Conservation (phyloP, 1,140 invertebrate species). For the Fopius arisanus region DNA sequence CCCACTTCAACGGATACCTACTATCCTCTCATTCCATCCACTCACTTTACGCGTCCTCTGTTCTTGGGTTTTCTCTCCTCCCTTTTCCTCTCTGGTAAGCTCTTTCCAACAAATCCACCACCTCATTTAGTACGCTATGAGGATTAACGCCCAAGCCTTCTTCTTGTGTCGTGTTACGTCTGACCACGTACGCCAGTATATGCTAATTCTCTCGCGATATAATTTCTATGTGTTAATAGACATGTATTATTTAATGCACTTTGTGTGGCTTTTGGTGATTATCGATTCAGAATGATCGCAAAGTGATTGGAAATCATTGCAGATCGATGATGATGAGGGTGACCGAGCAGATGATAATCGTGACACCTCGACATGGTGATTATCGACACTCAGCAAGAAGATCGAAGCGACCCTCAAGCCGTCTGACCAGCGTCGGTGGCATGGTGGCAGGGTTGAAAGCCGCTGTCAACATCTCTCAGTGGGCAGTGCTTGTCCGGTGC, state of each 20-base stretch:
- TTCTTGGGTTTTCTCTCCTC: slow-evolving; percentile 18
- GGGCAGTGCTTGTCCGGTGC: slow-evolving; percentile 53
- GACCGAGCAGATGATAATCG: not conserved
- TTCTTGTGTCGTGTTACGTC: slow-evolving; percentile 57
- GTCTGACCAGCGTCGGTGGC: slow-evolving; percentile 14
- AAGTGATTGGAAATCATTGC: too few species aligned
- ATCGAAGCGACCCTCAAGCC: slow-evolving; percentile 1
- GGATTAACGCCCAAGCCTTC: slow-evolving; percentile 59
- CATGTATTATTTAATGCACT: not conserved
- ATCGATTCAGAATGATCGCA: not conserved
- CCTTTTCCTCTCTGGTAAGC: slow-evolving; percentile 48
- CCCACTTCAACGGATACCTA: not conserved
- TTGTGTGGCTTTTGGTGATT: not conserved
- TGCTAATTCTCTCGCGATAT: slow-evolving; percentile 23
- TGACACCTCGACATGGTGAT: too few species aligned
- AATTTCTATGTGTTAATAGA: slow-evolving; percentile 9
- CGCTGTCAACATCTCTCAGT: slow-evolving; percentile 66
- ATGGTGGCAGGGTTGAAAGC: slow-evolving; percentile 60
- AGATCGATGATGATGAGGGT: not conserved
- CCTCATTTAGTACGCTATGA: slow-evolving; percentile 60
- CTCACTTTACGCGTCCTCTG: not conserved
- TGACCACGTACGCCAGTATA: slow-evolving; percentile 55
- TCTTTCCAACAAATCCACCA: slow-evolving; percentile 65
- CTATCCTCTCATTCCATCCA: slow-evolving; percentile 10
- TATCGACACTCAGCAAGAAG: too few species aligned